Evolutionary conservation across 2,888 invertebrate genomes (phyloP).

Genomic region (Caenorhabditis drosophilae): DNA sequence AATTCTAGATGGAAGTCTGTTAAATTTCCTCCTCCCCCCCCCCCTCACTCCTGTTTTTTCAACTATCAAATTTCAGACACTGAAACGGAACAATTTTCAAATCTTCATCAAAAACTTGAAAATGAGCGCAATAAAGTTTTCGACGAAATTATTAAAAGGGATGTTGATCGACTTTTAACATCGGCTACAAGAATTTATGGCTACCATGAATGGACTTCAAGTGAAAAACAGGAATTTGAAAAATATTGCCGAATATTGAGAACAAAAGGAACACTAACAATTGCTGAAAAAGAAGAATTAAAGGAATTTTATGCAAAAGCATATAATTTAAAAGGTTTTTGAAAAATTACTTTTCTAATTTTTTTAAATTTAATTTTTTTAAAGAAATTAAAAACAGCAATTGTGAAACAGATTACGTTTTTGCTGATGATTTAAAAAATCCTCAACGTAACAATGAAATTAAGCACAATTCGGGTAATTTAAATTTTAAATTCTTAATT

Average conservation of each 20-base stretch:
- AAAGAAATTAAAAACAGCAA: background rate
- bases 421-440: background rate
- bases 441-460: too few relatives aligned
- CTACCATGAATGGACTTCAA: conserved; percentile 8
- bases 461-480: too few relatives aligned
- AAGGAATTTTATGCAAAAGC: conserved; percentile 22
- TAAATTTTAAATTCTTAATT: too few relatives aligned
- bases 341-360: background rate
- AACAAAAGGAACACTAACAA: conserved; percentile 8
- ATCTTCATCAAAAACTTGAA: conserved; percentile 9
- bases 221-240: conserved; percentile 19
- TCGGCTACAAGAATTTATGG: conserved; percentile 17
- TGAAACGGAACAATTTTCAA: background rate
- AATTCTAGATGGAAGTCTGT: too few relatives aligned
- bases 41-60: background rate
- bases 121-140: conserved; percentile 6
- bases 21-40: too few relatives aligned
- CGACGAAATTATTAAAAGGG: conserved; percentile 7
- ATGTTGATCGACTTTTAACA: conserved; percentile 23
- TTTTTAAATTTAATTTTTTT: too few relatives aligned
- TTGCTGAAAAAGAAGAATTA: conserved; percentile 9
- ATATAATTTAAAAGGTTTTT: conserved; percentile 4
- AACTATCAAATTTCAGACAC: background rate
- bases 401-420: background rate
- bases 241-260: conserved; percentile 13